Conservation (phyloP, 2,888 invertebrate species). For the Lasioglossum figueresi region DNA sequence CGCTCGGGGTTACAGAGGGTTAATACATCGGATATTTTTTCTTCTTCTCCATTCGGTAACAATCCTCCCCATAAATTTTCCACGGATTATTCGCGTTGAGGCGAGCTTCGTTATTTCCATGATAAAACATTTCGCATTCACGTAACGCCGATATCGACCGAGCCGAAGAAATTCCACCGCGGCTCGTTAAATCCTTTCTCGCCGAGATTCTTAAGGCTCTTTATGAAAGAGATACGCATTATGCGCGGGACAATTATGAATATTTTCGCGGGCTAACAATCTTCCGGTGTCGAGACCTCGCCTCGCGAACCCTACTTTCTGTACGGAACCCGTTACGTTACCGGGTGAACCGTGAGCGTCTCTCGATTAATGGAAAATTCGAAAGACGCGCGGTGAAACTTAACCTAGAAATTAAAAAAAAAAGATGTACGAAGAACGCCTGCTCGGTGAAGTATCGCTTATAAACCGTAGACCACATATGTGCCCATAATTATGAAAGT, state of each 20-base stretch:
- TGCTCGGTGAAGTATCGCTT: neutral
- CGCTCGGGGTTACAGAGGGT: neutral
- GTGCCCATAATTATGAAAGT: too few species aligned
- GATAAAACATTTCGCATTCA: slow-evolving; percentile 7
- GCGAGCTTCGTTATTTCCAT: slow-evolving; percentile 18
- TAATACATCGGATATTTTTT: neutral
- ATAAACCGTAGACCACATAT: too few species aligned
- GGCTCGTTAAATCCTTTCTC: slow-evolving; percentile 46
- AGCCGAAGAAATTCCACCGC: slow-evolving; percentile 26
- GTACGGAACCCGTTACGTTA: slow-evolving; percentile 27
- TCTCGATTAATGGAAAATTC: slow-evolving; percentile 8
- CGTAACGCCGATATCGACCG: slow-evolving; percentile 12
- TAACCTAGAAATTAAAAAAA: neutral
- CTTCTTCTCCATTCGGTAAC: neutral
- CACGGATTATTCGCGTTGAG: neutral
- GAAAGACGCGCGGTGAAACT: slow-evolving; percentile 2
- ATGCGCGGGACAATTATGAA: slow-evolving; percentile 42
- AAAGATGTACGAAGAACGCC: neutral
- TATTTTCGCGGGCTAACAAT: slow-evolving; percentile 42
- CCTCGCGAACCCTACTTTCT: slow-evolving; percentile 14
- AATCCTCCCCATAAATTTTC: neutral
- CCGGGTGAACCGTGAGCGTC: slow-evolving; percentile 11
- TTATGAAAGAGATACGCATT: slow-evolving; percentile 32
- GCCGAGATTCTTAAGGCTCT: slow-evolving; percentile 48
- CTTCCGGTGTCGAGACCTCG: slow-evolving; percentile 27